phyloP scores from a whole-genome alignment of 2,113 vertebrate genomes.

The Halcyon senegalensis region DNA sequence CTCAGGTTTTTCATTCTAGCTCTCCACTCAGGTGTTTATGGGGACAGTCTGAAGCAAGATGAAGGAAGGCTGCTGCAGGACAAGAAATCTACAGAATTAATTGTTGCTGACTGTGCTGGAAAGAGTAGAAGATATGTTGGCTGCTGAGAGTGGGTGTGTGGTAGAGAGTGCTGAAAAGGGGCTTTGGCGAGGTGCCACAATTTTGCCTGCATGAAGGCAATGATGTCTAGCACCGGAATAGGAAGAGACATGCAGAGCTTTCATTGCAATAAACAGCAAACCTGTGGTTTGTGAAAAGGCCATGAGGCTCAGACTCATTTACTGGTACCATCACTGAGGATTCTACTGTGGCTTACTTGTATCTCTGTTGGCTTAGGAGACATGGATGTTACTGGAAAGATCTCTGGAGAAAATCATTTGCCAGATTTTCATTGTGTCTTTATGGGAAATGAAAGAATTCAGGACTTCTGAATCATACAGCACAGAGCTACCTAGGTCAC shows the following conservation, averaged over 20 bases:
- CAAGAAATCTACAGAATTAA: not conserved
- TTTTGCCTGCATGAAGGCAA: conserved; percentile 1
- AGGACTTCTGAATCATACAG: not conserved
- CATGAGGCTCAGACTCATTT: conserved; percentile 26
- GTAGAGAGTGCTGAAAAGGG: not conserved
- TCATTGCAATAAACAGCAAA: conserved; percentile 47
- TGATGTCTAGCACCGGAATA: conserved; percentile 38
- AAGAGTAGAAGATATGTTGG: not conserved
- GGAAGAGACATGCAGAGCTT: not conserved
- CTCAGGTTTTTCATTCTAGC: not conserved
- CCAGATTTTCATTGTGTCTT: not conserved
- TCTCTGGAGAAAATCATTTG: conserved; percentile 1
- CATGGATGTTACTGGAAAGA: conserved; percentile 17
- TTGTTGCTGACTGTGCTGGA: not conserved
- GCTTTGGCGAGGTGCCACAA: conserved; percentile 11
- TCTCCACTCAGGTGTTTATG: not conserved
- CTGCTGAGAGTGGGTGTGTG: not conserved
- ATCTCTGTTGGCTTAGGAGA: not conserved
- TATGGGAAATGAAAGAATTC: not conserved
- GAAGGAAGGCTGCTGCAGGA: not conserved
- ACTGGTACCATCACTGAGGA: conserved; percentile 3
- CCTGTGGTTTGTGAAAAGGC: conserved; percentile 53
- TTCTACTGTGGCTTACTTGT: not conserved
- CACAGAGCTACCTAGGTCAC: not conserved
- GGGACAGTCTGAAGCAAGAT: not conserved